Evolutionary conservation across 2,113 vertebrate genomes (phyloP), one percentile per base, ranked within the genome.

Genomic region (Cyphomyrus discorhynchus): DNA sequence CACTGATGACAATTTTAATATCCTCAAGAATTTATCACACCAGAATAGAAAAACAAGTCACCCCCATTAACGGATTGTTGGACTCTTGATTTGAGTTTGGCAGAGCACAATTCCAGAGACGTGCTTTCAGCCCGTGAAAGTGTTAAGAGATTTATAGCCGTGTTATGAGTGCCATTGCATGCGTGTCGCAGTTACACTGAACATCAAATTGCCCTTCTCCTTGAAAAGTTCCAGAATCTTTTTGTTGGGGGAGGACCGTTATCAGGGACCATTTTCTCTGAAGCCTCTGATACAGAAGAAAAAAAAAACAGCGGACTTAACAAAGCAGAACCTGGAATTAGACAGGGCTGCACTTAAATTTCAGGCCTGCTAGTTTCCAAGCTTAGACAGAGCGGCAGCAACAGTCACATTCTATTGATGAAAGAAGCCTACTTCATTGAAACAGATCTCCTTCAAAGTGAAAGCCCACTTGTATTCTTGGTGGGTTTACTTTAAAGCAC

Each of bases 401-500:
- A 45, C 21, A n/a, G 39, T 84, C 39, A 46, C 42, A 46, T 84
- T 47, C 45, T 84, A 24, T 47, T 84, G 82, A 46, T 84, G 50
- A 87, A 35, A 53, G 85, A 53, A 50, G n/a, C 49, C 49, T 5
- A 53, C 49, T 53, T 87, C 85, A 47, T 35, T 35, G 47, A 35
- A 87, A 53, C 24, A 39, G 50, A 53, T 53, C 50, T 87, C 85
- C n/a, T 52, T 56, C 85, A 53, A 27, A 17, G 24, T 31, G 50
- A 87, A 35, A 87, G 83, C 83, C 83, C 83, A 86, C 50, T n/a
- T 87, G 85, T 53, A 53, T 53, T 56, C 39, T 84, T 84, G 82
- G 42, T 21, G 24, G 82, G 45, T 39, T 84, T 84, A 9, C 45
- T 84, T 45, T 47, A 84, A 84, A 84, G 45, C 82, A 10, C 45